phyloP scores from a whole-genome alignment of 2,888 invertebrate genomes.

The Drosophila leonis region DNA sequence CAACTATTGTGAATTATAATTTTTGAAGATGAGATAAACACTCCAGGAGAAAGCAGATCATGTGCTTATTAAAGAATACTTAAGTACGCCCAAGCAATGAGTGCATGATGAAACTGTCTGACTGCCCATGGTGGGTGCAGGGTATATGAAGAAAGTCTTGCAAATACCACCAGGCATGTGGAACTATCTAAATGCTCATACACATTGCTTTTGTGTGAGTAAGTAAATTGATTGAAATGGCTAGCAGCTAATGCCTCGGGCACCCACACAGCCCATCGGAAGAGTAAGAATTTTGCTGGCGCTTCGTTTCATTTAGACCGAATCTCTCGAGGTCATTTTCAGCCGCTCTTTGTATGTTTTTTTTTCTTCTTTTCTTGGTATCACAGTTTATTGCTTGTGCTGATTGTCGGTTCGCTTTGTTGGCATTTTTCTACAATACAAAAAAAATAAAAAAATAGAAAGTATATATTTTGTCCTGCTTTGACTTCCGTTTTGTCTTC shows the following conservation, averaged over 20 bases:
- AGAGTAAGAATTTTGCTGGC: conserved; percentile 48
- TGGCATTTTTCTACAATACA: conserved; percentile 48
- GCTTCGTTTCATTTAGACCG: conserved; percentile 42
- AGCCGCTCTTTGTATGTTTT: conserved; percentile 44
- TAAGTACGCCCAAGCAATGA: too few relatives aligned
- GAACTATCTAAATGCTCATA: conserved; percentile 29
- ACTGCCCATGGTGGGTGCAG: not conserved
- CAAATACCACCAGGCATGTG: conserved; percentile 32
- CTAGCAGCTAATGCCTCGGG: conserved; percentile 77
- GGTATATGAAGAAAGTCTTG: conserved; percentile 22
- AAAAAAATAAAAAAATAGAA: not conserved
- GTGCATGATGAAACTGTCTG: not conserved
- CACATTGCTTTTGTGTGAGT: conserved; percentile 26
- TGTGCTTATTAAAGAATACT: not conserved
- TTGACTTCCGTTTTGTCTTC: conserved; percentile 23
- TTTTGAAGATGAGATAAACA: too few relatives aligned
- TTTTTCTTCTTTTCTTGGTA: conserved; percentile 38
- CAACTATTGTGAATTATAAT: too few relatives aligned
- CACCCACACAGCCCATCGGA: conserved; percentile 48
- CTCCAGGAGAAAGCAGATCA: too few relatives aligned
- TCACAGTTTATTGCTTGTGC: conserved; percentile 63
- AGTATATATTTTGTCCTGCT: conserved; percentile 32
- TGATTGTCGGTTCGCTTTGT: conserved; percentile 64
- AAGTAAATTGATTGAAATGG: conserved; percentile 81
- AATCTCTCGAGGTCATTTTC: conserved; percentile 55